Evolutionary conservation across 2,888 invertebrate genomes (phyloP).

Genomic region (Neuroscelio doddi): DNA sequence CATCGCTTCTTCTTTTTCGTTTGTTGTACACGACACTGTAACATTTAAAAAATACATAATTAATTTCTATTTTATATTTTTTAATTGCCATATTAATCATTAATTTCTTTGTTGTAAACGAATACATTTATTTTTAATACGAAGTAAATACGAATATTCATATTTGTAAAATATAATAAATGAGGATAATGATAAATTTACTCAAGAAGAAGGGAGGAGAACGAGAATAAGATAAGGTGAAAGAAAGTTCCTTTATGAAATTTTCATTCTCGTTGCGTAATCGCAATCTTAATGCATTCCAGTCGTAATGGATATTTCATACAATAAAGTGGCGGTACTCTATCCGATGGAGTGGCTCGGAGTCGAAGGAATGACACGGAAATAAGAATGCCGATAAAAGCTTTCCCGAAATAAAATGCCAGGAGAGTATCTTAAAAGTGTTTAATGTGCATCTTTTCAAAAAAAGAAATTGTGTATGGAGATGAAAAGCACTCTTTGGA

Average conservation of each 20-base stretch:
- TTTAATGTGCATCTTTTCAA: too few species aligned
- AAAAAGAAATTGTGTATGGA: too few species aligned
- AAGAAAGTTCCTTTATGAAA: slow-evolving; percentile 11
- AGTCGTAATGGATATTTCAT: slow-evolving; percentile 17
- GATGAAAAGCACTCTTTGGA: too few species aligned
- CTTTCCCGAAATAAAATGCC: slow-evolving; percentile 1
- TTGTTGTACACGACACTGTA: slow-evolving; percentile 65
- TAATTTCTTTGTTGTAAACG: too few species aligned
- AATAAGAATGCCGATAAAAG: slow-evolving; percentile 8
- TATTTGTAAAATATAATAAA: too few species aligned
- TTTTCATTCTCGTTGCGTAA: slow-evolving; percentile 15
- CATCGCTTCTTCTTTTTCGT: slow-evolving; percentile 62
- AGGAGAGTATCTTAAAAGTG: too few species aligned
- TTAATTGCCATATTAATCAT: too few species aligned
- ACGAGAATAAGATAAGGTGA: slow-evolving; percentile 12
- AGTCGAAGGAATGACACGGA: slow-evolving; percentile 3
- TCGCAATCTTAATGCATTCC: slow-evolving; percentile 16
- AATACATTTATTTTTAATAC: too few species aligned
- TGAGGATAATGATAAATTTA: slow-evolving; percentile 14
- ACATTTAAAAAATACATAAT: slow-evolving; percentile 35
- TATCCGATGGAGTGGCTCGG: neutral
- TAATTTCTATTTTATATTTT: too few species aligned
- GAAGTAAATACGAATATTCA: too few species aligned
- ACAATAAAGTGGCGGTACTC: neutral
- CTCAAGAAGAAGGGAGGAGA: slow-evolving; percentile 23